A percentile compares a stretch with the other conserved stretches of the same genome.
Conservation (phyloP, 2,888 invertebrate species). For the Lamellibrachia satsuma region DNA sequence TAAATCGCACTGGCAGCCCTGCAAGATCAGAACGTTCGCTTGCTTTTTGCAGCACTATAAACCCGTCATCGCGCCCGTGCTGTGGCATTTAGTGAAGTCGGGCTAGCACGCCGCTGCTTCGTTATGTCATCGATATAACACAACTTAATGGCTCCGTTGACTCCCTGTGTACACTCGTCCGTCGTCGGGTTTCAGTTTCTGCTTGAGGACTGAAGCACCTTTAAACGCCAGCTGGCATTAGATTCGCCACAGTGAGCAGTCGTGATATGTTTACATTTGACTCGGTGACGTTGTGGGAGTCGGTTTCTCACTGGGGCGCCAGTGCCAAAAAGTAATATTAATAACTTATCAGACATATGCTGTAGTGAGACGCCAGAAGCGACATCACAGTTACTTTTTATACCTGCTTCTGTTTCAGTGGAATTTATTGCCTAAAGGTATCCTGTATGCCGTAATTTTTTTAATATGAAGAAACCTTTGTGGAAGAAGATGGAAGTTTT, state of each 20-base stretch:
- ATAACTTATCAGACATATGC: background rate
- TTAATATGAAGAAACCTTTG: too few species aligned
- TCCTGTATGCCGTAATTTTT: too few species aligned
- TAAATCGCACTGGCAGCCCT: background rate
- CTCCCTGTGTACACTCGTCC: background rate
- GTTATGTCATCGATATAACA: conserved; percentile 7
- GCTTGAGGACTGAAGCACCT: background rate
- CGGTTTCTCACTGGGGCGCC: background rate
- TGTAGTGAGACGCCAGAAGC: background rate
- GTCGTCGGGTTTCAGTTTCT: background rate
- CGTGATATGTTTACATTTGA: background rate
- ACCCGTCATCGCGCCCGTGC: background rate
- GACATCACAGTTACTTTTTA: background rate
- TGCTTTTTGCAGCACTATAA: background rate
- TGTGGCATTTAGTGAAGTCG: background rate
- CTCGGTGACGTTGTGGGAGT: background rate
- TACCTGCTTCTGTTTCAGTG: too few species aligned
- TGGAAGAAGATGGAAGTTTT: too few species aligned
- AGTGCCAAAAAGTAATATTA: background rate
- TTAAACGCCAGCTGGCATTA: background rate
- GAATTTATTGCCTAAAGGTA: too few species aligned
- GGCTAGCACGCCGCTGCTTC: background rate
- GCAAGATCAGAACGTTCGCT: background rate
- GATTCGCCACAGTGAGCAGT: background rate
- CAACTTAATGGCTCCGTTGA: conserved; percentile 10